phyloP scores from a whole-genome alignment of 2,888 invertebrate species.

The Ferrisia virgata region DNA sequence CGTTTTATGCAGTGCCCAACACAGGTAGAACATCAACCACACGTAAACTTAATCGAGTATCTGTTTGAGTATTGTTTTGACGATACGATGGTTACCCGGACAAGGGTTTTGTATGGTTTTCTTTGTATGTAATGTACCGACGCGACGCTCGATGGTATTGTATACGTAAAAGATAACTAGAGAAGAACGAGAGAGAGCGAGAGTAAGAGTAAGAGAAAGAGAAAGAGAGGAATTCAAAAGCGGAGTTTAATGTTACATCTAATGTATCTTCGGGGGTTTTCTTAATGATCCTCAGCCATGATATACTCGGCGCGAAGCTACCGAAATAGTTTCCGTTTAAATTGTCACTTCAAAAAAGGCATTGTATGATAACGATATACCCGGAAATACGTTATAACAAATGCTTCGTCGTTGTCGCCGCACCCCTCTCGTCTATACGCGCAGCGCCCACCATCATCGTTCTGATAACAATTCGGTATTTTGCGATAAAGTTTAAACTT shows the following conservation, averaged over 20 bases:
- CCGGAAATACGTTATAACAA: conserved; percentile 33
- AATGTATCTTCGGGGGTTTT: conserved; percentile 33
- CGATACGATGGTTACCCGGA: conserved; percentile 6
- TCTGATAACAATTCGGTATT: conserved; percentile 17
- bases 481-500: conserved; percentile 19
- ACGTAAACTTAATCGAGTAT: conserved; percentile 11
- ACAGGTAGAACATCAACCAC: neutral
- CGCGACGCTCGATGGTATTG: neutral
- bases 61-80: conserved; percentile 19
- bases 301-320: conserved; percentile 10
- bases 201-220: neutral
- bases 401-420: neutral
- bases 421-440: neutral
- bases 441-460: neutral
- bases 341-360: conserved; percentile 33
- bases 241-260: conserved; percentile 33
- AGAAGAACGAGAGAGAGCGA: neutral
- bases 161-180: conserved; percentile 17
- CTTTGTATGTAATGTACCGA: neutral
- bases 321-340: conserved; percentile 31
- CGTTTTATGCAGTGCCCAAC: too few relatives aligned
- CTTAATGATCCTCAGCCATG: conserved; percentile 24
- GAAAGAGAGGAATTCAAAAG: neutral
- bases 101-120: neutral
- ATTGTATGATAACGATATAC: conserved; percentile 33